Conservation (phyloP, 2,888 invertebrate genomes). For the Ochlodes sylvanus region DNA sequence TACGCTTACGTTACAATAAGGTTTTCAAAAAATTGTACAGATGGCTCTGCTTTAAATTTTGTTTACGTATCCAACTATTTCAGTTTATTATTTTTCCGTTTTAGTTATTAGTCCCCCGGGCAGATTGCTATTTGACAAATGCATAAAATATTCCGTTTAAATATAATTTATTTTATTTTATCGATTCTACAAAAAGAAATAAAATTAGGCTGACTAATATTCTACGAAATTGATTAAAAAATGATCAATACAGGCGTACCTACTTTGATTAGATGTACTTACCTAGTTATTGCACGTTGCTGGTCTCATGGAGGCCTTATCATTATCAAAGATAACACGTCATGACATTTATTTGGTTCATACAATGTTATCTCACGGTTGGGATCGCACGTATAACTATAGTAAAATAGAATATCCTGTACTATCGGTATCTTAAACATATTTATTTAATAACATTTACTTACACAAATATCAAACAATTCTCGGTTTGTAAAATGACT, state of each 20-base stretch:
- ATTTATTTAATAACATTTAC: neutral
- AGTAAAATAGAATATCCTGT: neutral
- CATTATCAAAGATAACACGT: slow-evolving; percentile 72
- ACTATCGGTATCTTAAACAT: neutral
- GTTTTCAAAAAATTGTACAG: neutral
- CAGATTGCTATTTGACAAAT: no score
- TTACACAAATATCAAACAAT: neutral
- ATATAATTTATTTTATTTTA: no score
- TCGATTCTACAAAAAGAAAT: no score
- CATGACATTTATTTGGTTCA: slow-evolving; percentile 66
- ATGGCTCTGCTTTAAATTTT: neutral
- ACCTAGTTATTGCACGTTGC: slow-evolving; percentile 12
- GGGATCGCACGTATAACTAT: slow-evolving; percentile 28
- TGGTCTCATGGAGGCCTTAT: slow-evolving; percentile 43
- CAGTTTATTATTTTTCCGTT: no score
- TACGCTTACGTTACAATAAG: neutral
- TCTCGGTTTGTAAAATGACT: neutral
- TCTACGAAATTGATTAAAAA: slow-evolving; percentile 4
- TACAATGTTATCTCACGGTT: slow-evolving; percentile 61
- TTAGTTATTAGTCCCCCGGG: no score
- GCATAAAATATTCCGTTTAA: no score
- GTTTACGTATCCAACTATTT: no score
- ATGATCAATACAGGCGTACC: neutral
- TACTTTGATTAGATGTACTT: slow-evolving; percentile 27
- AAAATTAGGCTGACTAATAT: neutral